A percentile compares a stretch with the other conserved stretches of the same genome.
Evolutionary conservation across 2,888 invertebrate genomes (phyloP).

Genomic region (Ferrisia virgata): DNA sequence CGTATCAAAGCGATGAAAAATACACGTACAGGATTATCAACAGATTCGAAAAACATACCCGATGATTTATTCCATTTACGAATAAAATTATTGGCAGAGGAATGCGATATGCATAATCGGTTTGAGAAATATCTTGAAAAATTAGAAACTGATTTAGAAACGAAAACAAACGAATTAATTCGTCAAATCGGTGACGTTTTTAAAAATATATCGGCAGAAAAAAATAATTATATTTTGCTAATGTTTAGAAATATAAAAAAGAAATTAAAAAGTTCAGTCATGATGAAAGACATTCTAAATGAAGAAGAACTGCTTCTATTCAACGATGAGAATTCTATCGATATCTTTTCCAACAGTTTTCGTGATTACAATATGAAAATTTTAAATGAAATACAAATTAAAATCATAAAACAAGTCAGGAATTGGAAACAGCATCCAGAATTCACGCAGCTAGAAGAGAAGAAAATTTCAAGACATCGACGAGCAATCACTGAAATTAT

Average conservation of each 20-base stretch:
- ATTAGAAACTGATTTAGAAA: neutral
- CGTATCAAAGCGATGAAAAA: neutral
- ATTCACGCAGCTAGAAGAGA: neutral
- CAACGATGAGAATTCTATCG: neutral
- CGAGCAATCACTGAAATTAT: constrained; percentile 25
- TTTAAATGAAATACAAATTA: neutral
- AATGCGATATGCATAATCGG: constrained; percentile 27
- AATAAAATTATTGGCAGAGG: constrained; percentile 31
- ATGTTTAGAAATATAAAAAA: constrained; percentile 7
- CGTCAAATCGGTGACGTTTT: neutral
- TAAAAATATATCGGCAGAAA: neutral
- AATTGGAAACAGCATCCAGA: neutral
- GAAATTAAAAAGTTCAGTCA: neutral
- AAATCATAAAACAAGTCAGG: neutral
- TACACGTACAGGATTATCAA: neutral
- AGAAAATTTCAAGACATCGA: constrained; percentile 22
- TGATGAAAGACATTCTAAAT: neutral
- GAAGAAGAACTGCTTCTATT: neutral
- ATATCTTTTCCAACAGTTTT: neutral
- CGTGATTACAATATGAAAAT: neutral
- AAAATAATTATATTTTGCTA: neutral
- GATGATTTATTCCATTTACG: neutral
- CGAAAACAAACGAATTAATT: neutral
- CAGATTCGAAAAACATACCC: neutral
- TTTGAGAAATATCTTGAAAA: constrained; percentile 28